Evolutionary conservation across 2,888 invertebrate genomes (phyloP), one percentile per base, ranked within the genome.

Genomic region (Morpho deidamia): DNA sequence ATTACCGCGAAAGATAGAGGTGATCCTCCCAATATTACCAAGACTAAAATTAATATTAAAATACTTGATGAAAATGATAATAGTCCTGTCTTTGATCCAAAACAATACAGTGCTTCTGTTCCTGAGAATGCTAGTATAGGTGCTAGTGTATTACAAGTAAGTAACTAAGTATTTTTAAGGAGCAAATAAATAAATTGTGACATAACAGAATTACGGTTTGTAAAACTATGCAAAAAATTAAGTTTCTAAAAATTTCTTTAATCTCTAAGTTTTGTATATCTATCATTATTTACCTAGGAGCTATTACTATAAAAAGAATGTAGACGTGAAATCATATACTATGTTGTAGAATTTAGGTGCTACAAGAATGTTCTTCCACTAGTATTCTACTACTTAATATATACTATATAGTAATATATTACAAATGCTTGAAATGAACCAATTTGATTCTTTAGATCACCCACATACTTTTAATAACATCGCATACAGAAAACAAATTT

Each of bases 101-200:
- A 95, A 70, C 96, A 96, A 74, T 97, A 97, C 75, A 96, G 96
- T 59, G 96, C 97, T 0, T 94, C 95, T 2, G 95, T 97, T 34
- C 95, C 96, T 0, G 98, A 98, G 87, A 97, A 98, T 80, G 96
- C 97, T n/a, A 95, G 95, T 63, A 96, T 97, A 64, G 98, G 98
- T 7, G 95, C 96, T 41, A 96, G 95, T 76, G 95, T 98, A 0
- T 80, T 97, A 40, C 96, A 96, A 91, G 95, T 95, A 81, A 80
- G 71, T 59, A 48, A 8, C n/a, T 34, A 39, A 42, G 35, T 43
- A 11, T 8, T 33, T 14, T 12, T 23, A 11, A 34, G 7, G 11
- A 10, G 9, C 10, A 11, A 7, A n/a, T n/a, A 23, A 23, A 23
- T 23, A 23, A 23, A 3, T 10, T 44, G 8, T n/a, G 3, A 44